These are phyloP conservation scores for Nudaria mundana DNA, from an alignment of 2,888 invertebrate genomes.

Conservation along the genomic window DNA sequence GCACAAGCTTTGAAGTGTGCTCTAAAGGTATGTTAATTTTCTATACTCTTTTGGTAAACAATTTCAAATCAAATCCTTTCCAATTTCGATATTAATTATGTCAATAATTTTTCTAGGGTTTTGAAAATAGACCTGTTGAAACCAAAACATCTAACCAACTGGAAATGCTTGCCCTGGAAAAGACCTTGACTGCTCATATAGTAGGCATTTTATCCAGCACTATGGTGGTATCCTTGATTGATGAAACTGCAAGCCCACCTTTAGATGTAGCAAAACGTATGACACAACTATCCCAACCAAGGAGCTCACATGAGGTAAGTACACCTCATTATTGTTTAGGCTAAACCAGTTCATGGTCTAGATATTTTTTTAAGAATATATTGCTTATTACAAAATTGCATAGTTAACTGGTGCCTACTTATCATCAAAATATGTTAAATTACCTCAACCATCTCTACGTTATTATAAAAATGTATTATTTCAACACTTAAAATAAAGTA, in stretches of 20 bases:
- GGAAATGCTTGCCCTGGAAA: constrained; percentile 86
- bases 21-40: constrained; percentile 72
- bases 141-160: constrained; percentile 81
- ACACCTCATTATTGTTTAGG: not conserved
- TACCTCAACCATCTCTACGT: no score
- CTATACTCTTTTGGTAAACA: no score
- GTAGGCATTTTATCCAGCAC: constrained; percentile 75
- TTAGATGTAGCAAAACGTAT: constrained; percentile 80
- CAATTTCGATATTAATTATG: no score
- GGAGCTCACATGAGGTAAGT: constrained; percentile 62
- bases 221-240: constrained; percentile 83
- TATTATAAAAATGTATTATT: not conserved
- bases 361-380: not conserved
- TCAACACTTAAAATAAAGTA: not conserved
- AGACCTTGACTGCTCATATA: constrained; percentile 81
- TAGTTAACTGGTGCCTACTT: not conserved
- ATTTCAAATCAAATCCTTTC: no score
- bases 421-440: not conserved
- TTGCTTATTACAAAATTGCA: not conserved
- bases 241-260: constrained; percentile 75
- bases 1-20: constrained; percentile 90
- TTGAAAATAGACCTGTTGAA: constrained; percentile 78
- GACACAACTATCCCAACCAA: constrained; percentile 64
- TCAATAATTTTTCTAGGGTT: constrained; percentile 49
- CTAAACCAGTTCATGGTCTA: not conserved